Percentiles rank a stretch among this genome's conserved stretches.
Evolutionary conservation across 2,113 vertebrate genomes (phyloP).

Genomic region (Misgurnus mizolepis): DNA sequence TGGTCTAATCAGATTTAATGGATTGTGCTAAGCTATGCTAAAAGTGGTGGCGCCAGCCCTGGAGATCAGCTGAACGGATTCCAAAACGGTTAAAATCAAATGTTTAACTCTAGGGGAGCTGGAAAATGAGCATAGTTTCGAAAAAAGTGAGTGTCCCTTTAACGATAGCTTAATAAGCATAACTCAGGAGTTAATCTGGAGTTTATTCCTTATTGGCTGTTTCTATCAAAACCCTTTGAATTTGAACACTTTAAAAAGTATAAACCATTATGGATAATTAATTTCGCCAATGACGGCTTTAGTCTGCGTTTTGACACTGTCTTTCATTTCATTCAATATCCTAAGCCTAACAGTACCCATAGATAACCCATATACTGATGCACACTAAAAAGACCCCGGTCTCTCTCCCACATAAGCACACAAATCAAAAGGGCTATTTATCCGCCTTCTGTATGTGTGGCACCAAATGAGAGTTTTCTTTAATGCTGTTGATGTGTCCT

Average conservation of each 20-base stretch:
- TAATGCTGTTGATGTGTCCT: slow-evolving; percentile 10
- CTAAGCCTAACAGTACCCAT: neutral
- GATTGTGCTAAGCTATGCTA: too few species aligned
- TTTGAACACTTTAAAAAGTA: neutral
- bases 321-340: slow-evolving; percentile 10
- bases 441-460: neutral
- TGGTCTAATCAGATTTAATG: too few species aligned
- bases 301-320: slow-evolving; percentile 1
- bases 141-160: neutral
- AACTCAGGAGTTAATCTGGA: neutral
- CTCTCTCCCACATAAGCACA: neutral
- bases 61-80: too few species aligned
- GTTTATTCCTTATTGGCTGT: neutral
- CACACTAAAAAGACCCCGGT: neutral
- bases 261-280: neutral
- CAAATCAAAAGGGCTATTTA: slow-evolving; percentile 7
- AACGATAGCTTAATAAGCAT: too few species aligned
- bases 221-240: neutral
- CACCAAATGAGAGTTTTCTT: neutral
- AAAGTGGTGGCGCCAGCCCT: too few species aligned
- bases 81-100: too few species aligned
- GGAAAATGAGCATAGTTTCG: too few species aligned
- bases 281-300: neutral
- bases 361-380: neutral
- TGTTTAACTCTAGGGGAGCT: too few species aligned